Evolutionary conservation across 2,888 invertebrate species (phyloP).

Genomic region (Teleogryllus oceanicus): DNA sequence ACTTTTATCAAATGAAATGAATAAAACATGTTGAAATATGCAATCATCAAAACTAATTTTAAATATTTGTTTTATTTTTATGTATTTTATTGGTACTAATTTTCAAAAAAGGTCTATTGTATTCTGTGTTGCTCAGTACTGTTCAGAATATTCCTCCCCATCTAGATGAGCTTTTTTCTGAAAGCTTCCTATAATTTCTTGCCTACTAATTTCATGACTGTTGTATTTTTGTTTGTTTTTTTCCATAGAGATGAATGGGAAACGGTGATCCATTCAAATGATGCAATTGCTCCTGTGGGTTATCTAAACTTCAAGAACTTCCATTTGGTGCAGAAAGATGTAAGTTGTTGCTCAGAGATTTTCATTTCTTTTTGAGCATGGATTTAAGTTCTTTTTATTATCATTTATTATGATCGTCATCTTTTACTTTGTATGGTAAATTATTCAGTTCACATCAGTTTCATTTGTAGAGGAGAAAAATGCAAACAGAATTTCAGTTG

Average conservation of each 20-base stretch:
- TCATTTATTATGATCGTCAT: too few relatives aligned
- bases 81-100: too few relatives aligned
- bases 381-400: background rate
- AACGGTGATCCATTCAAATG: conserved; percentile 82
- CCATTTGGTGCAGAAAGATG: conserved; percentile 66
- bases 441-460: too few relatives aligned
- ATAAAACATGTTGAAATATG: too few relatives aligned
- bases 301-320: conserved; percentile 85
- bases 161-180: background rate
- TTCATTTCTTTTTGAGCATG: background rate
- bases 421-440: too few relatives aligned
- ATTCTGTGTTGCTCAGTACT: background rate
- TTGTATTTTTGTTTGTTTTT: background rate
- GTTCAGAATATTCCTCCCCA: background rate
- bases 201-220: background rate
- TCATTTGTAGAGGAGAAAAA: too few relatives aligned
- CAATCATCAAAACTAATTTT: too few relatives aligned
- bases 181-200: background rate
- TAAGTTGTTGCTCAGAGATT: conserved; percentile 41
- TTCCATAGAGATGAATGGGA: conserved; percentile 70
- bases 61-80: too few relatives aligned
- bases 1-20: too few relatives aligned
- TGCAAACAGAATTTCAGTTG: too few relatives aligned
- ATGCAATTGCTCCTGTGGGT: conserved; percentile 91
- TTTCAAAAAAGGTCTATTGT: too few relatives aligned